Evolutionary conservation across 2,797 vertebrate species (phyloP), one percentile per base, ranked within the genome.

Genomic region (Gadopsis bispinosus): DNA sequence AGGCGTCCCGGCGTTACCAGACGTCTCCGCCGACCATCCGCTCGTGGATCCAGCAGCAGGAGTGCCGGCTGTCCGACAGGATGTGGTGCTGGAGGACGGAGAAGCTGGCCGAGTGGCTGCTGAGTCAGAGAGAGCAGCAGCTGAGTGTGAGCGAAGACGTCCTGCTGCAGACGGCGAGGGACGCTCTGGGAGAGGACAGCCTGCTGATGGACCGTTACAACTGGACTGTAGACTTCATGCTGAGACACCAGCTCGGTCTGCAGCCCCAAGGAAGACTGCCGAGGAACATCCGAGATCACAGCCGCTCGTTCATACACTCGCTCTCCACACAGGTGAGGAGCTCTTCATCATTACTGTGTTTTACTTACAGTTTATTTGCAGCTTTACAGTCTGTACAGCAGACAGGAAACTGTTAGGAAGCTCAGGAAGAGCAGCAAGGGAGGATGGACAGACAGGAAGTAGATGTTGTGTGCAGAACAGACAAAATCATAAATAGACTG

Each of bases 51-150:
- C 7, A 33, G 11, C 77, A 75, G 67, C 87, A 81, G 31, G 75
- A 91, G 74, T 55, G 20, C 0, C 50, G 56, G 7, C 67, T 87
- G 47, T 0, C n/a, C 0, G n/a, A 20, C 37, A 81, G 74, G 20
- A 79, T n/a, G 16, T 91, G 88, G 90, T 7, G 10, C 61, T 93
- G 93, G 0, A 92, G 89, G 0, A 95, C 95, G 1, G 96, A 97
- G 83, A 93, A 90, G 5, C 73, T 97, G 73, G 95, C 95, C 0
- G 94, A 96, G 54, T 97, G 97, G 97, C 94, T 99, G 3, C 87
- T 98, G 35, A 89, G 80, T 0, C 96, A 95, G 48, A 63, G 96
- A 0, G 97, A 99, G 90, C 96, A 97, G 74, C 97, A 98, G 94
- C 90, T 97, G 19, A 93, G 90, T 0, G 89, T 98, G 14, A 95